Conservation (phyloP, 1,140 invertebrate genomes). For the Calliopsis andreniformis region DNA sequence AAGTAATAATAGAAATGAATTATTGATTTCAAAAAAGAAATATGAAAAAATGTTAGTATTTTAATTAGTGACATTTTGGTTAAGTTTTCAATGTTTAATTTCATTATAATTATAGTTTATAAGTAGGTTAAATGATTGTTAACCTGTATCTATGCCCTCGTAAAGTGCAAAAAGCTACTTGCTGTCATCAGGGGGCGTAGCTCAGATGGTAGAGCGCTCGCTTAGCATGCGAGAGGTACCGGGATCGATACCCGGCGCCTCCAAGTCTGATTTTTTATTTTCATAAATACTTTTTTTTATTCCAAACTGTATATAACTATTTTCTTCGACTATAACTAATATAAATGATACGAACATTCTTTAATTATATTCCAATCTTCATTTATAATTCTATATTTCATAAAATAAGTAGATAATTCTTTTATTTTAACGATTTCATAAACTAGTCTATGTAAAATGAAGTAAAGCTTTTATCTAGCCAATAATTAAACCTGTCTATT, state of each 20-base stretch:
- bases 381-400: too few species aligned
- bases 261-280: constrained; percentile 75
- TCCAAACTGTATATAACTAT: neutral
- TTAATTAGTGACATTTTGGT: too few species aligned
- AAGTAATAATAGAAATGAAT: neutral
- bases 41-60: neutral
- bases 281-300: neutral
- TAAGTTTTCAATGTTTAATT: too few species aligned
- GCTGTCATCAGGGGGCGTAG: constrained; percentile 84
- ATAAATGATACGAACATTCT: neutral
- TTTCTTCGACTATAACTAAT: neutral
- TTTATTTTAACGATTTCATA: too few species aligned
- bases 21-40: neutral
- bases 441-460: too few species aligned
- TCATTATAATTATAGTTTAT: too few species aligned
- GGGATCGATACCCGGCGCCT: constrained; percentile 92
- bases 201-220: constrained; percentile 94
- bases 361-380: too few species aligned
- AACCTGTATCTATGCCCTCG: neutral
- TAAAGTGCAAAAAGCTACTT: neutral
- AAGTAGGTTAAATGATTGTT: neutral
- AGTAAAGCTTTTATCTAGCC: too few species aligned
- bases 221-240: constrained; percentile 93
- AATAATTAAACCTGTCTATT: too few species aligned
- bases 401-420: too few species aligned